Base-by-base conservation (phyloP, 2,113 vertebrate species). In the Silurus asotus region DNA sequence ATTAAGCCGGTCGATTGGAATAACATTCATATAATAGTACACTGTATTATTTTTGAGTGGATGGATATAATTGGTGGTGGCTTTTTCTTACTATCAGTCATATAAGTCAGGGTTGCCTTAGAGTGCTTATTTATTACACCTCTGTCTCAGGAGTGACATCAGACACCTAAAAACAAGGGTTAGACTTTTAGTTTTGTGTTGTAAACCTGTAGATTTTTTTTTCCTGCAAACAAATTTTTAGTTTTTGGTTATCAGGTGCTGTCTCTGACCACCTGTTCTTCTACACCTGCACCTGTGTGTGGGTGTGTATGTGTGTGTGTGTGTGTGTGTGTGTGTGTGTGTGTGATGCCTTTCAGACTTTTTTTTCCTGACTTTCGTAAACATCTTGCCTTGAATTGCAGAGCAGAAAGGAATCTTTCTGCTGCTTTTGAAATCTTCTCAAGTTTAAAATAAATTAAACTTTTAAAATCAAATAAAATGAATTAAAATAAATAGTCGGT, bases 201-300 rank as follows among this genome's bases (percentile, higher is more conserved):
- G 25, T 37, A 79, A 58, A 25, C 59, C 15, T 79, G 58, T 5
- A 10, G 1, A 7, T 25, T 25, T 74, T 19, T 49, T 10, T 14
- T 51, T 23, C 2, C 13, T 77, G n/a, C 6, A 37, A 28, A 58
- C n/a, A 59, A 55, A 59, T 13, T 23, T 80, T 80, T 37, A 61
- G 77, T 61, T 61, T 37, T 9, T 45, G 77, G 77, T 45, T 48
- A 80, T 61, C 77, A 80, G 15, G 59, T 17, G 1, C 11, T 59
- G 77, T 79, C 55, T 45, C 51, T 59, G 77, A 59, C 77, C 77
- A 79, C 77, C 77, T 79, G 77, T 61, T 61, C 56, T 80, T 19
- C 15, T 45, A 45, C 28, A 45, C 77, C 77, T 11, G 28, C 28
- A 45, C 77, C 77, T 80, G 45, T 72, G 69, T 13, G 11, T 77